Base-by-base conservation (phyloP, 2,888 invertebrate genomes). In the Rhimphoctona megacephalus region DNA sequence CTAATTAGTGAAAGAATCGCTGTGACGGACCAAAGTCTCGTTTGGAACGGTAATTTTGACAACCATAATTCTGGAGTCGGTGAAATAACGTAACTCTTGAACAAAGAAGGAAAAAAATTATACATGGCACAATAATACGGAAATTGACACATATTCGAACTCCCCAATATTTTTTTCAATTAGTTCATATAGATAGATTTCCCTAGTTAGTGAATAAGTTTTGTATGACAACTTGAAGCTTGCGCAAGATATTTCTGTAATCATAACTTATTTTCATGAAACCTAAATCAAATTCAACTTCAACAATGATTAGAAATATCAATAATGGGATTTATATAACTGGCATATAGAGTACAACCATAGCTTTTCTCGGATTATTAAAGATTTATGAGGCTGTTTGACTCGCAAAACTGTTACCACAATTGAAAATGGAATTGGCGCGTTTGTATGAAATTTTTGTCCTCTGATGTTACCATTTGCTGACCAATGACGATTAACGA, bases 401-500 rank as follows among this genome's bases (percentile, higher is more conserved):
- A 25, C 19, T 61, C 9, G 79, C 9, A 22, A 70, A 61, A 70
- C 17, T 57, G 7, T 39, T 0, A 39, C n/a, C 43, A 19, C 19
- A 64, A 76, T 36, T 61, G 73, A 73, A 80, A 80, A 64, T 25
- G 14, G 19, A 64, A 61, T 39, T 33, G 22, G 25, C 1, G 49
- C 80, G 64, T 64, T 36, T 25, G 17, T 11, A 54, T 66, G 25
- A 67, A 73, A 74, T 54, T 54, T 33, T 9, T 33, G 39, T 30
- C 5, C 30, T 19, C 9, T 57, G 61, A 36, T 64, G 36, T 77
- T 69, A 22, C 25, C 43, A 66, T 57, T 43, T 57, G 73, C 30
- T 74, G 81, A 67, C 67, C 66, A 77, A 69, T 82, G 61, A 61
- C 22, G 61, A 82, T 67, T 74, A 76, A 76, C 57, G 69, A 33